Evolutionary conservation across 2,888 invertebrate species (phyloP).

Genomic region (Drosophila paramelanica): DNA sequence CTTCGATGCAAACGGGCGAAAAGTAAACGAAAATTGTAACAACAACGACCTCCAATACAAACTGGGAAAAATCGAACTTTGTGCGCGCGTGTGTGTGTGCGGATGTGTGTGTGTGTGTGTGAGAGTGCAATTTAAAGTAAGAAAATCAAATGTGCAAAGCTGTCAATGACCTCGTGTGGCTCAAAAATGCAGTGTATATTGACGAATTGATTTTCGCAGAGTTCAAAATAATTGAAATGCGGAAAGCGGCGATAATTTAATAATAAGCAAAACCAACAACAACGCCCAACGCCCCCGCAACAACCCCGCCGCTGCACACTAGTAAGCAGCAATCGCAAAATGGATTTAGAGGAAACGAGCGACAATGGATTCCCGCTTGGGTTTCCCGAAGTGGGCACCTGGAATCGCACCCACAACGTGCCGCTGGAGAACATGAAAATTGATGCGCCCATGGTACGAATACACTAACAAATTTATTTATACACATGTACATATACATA

Average conservation of each 20-base stretch:
- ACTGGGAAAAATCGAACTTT: constrained; percentile 80
- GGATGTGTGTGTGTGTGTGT: constrained; percentile 10
- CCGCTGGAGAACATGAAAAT: constrained; percentile 89
- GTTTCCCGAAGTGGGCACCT: constrained; percentile 85
- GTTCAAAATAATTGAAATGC: constrained; percentile 46
- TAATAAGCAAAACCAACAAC: constrained; percentile 39
- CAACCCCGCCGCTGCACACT: not conserved
- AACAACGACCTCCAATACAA: constrained; percentile 68
- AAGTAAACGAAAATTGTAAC: constrained; percentile 56
- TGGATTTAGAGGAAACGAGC: constrained; percentile 76
- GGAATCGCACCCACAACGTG: constrained; percentile 88
- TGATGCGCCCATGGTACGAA: constrained; percentile 90
- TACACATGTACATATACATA: not conserved
- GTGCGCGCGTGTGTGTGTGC: constrained; percentile 49
- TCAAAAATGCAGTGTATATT: constrained; percentile 22
- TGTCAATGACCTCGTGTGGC: constrained; percentile 23
- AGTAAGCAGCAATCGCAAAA: constrained; percentile 30
- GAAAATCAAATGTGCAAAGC: constrained; percentile 50
- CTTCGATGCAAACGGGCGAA: constrained; percentile 33
- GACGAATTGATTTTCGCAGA: constrained; percentile 29
- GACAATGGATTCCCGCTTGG: constrained; percentile 75
- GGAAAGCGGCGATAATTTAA: constrained; percentile 40
- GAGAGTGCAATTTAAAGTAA: constrained; percentile 50
- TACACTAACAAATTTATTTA: not conserved
- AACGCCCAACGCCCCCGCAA: not conserved